Conservation (phyloP, 2,888 invertebrate genomes). For the Polydrusus cervinus region DNA sequence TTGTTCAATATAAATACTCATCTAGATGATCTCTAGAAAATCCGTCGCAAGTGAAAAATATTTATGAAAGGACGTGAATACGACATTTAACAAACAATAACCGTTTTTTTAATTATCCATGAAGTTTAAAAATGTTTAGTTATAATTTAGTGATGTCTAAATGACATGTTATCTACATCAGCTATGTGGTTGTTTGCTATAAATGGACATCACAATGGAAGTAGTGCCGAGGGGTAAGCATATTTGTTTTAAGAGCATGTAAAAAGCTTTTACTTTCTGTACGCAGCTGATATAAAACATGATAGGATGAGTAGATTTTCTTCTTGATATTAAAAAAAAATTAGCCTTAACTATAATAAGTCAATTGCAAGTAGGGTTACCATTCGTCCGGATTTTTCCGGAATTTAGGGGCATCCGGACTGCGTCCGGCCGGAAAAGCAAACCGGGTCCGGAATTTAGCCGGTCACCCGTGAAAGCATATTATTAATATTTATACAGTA, state of each 20-base stretch:
- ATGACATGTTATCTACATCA: not conserved
- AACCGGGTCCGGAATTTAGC: too few species aligned
- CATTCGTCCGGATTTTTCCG: too few species aligned
- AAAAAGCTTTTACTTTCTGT: too few species aligned
- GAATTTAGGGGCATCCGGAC: too few species aligned
- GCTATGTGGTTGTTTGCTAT: slow-evolving; percentile 48
- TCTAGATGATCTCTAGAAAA: not conserved
- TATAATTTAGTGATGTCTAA: not conserved
- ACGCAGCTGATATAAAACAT: too few species aligned
- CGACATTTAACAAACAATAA: not conserved
- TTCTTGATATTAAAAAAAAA: too few species aligned
- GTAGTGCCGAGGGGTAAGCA: slow-evolving; percentile 40
- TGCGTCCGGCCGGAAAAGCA: too few species aligned
- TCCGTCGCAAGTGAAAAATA: not conserved
- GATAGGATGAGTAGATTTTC: too few species aligned
- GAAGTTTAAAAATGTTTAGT: not conserved
- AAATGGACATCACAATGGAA: slow-evolving; percentile 32
- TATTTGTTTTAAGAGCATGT: not conserved
- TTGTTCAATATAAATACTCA: not conserved
- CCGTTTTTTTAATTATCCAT: not conserved
- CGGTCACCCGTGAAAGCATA: too few species aligned
- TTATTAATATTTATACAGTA: too few species aligned
- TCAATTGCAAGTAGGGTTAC: too few species aligned
- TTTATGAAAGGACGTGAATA: not conserved
- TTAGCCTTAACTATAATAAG: too few species aligned